Evolutionary conservation across 2,113 vertebrate genomes (phyloP), one percentile per base, ranked within the genome.

Genomic region (Spheniscus mendiculus): DNA sequence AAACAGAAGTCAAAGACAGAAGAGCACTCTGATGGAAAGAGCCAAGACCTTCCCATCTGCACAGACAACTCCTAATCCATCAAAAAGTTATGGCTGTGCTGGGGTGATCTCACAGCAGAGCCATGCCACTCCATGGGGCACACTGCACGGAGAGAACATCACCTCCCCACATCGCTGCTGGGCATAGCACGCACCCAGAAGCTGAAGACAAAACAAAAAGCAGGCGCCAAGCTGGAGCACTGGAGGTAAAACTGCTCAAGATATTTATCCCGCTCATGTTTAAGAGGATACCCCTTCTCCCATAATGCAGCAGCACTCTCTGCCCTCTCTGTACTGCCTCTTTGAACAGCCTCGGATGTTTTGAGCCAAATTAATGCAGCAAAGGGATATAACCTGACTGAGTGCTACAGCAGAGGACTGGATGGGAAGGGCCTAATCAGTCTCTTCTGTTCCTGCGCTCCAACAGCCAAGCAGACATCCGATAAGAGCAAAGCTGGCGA

Each of bases 61-160:
- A 52, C 40, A 52, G 29, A 59, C 29, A 78, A 23, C 14, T 30
- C 18, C 52, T 55, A 61, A 58, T 12, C 20, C 21, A 40, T 40
- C 19, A 23, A 40, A 53, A 66, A 67, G 47, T 11, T 16, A 9
- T 3, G 12, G 22, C 21, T 1, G 0, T 34, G 59, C 21, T 53
- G n/a, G 38, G 34, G 18, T 8, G 36, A 77, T 30, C 55, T 61
- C 45, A 25, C 15, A 67, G 40, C 53, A 83, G 36, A 59, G 44
- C 38, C 15, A 14, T 4, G 29, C 36, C 3, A 2, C 59, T 79
- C n/a, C 40, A 16, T 2, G 17, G 45, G 72, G 38, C 3, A 2
- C n/a, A 10, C 0, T 27, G 26, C 12, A 18, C 1, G 1, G 17
- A 38, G 30, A 15, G 26, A 65, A 19, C 50, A 22, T 30, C 61